Conservation (phyloP, 2,113 vertebrate species). For the Quiscalus mexicanus region DNA sequence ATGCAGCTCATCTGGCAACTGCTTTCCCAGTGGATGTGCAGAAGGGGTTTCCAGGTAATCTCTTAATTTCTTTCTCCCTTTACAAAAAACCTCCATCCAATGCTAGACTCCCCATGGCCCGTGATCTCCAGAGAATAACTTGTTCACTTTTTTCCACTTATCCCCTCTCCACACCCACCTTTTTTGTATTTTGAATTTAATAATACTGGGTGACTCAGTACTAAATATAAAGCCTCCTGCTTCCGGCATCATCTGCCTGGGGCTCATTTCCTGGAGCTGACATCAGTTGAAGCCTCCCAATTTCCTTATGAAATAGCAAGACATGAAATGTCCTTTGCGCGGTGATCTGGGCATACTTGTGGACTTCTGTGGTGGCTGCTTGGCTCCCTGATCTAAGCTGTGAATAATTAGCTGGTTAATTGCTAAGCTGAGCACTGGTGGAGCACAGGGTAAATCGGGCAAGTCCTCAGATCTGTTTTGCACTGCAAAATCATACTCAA, state of each 20-base stretch:
- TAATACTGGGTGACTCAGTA: conserved; percentile 50
- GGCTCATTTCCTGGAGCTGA: conserved; percentile 65
- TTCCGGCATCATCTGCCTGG: conserved; percentile 50
- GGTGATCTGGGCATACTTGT: neutral
- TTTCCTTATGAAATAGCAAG: conserved; percentile 29
- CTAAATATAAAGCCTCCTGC: conserved; percentile 54
- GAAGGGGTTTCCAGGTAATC: neutral
- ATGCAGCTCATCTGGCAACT: neutral
- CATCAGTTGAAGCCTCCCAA: conserved; percentile 26
- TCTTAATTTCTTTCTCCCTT: neutral
- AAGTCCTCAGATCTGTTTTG: neutral
- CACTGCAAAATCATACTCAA: neutral
- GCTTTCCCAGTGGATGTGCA: neutral
- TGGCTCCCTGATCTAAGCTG: neutral
- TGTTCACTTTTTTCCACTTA: neutral
- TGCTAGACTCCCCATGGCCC: neutral
- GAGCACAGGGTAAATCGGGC: neutral
- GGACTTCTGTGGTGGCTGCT: neutral
- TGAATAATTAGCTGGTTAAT: neutral
- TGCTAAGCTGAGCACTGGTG: neutral
- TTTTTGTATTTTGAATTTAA: conserved; percentile 40
- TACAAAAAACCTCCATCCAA: neutral
- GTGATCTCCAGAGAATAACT: neutral
- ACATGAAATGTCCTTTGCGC: neutral
- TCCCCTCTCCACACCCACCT: conserved; percentile 21